Base-by-base conservation (phyloP, 1,140 invertebrate genomes). In the Pogonognathellus flavescens region DNA sequence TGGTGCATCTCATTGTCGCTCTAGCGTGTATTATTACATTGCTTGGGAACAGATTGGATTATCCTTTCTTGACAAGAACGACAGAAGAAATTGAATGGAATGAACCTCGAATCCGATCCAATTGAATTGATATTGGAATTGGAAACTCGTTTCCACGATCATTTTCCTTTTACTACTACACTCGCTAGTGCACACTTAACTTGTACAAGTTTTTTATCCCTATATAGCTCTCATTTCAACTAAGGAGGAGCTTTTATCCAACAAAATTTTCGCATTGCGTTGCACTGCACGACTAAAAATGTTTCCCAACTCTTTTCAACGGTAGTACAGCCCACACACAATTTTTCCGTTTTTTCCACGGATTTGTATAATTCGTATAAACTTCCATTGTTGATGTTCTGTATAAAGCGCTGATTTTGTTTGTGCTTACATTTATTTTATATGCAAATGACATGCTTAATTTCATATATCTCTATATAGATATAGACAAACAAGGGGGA, bases 11-110 rank as follows among this genome's bases (percentile, higher is more conserved):
- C 70, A 76, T 76, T 76, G 70, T 76, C 70, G 70, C 41, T 76
- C 70, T 76, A 76, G 70, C 70, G 70, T 76, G 70, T 76, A 76
- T 76, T 76, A 76, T 76, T 76, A 76, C 70, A 76, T 76, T 76
- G 70, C 70, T 76, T 76, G 70, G 70, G 70, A 76, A 76, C 70
- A 76, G 70, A 76, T 76, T 76, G 70, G 70, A 76, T 76, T 76
- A 76, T 76, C 70, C 70, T 76, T 76, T 76, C 70, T 76, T 76
- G 70, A 76, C 70, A 76, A 76, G 70, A 76, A 76, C 70, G 70
- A 50, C 70, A 76, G 70, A 76, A 31, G 70, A 76, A 76, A 76
- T 76, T 76, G 70, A 76, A 76, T 76, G 70, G 70, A 76, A 50
- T 76, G 70, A 76, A 76, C 70, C 70, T 76, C 70, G 70, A 76